Conservation (phyloP, 2,113 vertebrate species). For the Myocastor coypus region DNA sequence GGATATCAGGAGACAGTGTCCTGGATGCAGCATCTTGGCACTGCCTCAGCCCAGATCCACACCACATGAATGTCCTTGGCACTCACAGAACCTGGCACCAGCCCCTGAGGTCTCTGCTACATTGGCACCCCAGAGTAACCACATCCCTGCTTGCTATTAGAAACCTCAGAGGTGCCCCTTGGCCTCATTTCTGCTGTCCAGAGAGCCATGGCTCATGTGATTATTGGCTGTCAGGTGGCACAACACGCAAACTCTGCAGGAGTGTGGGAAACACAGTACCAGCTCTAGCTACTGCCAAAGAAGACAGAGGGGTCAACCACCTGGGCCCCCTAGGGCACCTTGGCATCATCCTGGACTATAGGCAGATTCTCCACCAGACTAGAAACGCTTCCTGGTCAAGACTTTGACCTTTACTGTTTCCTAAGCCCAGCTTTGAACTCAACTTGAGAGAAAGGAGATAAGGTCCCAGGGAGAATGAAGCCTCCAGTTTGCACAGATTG, state of each 20-base stretch:
- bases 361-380: not conserved
- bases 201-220: not conserved
- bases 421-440: not conserved
- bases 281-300: not conserved
- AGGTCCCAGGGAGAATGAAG: not conserved
- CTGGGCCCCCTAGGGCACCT: not conserved
- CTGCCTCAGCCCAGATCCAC: not conserved
- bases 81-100: not conserved
- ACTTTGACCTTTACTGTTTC: not conserved
- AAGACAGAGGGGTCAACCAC: not conserved
- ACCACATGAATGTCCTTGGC: not conserved
- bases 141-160: not conserved
- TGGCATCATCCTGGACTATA: not conserved
- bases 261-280: not conserved
- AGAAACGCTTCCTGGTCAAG: not conserved
- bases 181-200: not conserved
- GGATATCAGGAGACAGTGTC: not conserved
- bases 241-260: not conserved
- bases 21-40: not conserved
- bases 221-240: not conserved
- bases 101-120: not conserved
- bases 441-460: not conserved
- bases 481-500: not conserved
- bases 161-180: not conserved
- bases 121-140: not conserved